Base-by-base conservation (phyloP, 2,113 vertebrate species). In the Scopus umbretta region DNA sequence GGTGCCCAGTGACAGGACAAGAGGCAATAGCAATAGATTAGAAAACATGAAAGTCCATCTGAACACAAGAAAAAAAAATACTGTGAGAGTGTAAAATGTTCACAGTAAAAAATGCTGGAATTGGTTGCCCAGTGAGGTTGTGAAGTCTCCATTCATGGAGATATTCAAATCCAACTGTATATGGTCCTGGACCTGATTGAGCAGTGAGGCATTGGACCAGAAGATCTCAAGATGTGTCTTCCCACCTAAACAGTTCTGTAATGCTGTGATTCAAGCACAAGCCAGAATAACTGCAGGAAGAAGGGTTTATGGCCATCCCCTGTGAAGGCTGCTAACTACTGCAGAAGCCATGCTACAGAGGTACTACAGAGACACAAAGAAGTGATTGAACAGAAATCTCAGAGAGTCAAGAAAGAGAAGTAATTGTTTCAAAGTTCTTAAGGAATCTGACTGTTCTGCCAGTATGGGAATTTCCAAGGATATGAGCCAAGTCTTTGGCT, bases 61-160 rank as follows among this genome's bases (percentile, higher is more conserved):
- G 34, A 73, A 66, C 10, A 52, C 10, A 61, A 56, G 10, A 9
- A 23, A 43, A 47, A 21, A 47, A 21, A 11, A 5, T 21, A 50
- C 14, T 6, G 1, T 34, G 26, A 53, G 16, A 42, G 1, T n/a
- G 7, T n/a, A 56, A 90, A 81, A 61, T 1, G 0, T 43, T 70
- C 13, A 29, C 34, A 49, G 30, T 49, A 62, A 94, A 65, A 95
- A 52, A 34, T 43, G 2, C 8, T 81, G 34, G 13, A 90, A 66
- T 12, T 47, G 5, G 2, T n/a, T 82, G 7, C 6, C 10, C 26
- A 53, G 14, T 2, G 3, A 63, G 8, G 7, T 75, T 9, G 0
- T 50, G 26, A 43, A 70, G 9, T 62, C 26, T 56, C 40, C 23
- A 3, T 67, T 67, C 36, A 38, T 8, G 1, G 11, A 22, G 4